Base-by-base conservation (phyloP, 2,888 invertebrate species). In the Conops quadrifasciatus region DNA sequence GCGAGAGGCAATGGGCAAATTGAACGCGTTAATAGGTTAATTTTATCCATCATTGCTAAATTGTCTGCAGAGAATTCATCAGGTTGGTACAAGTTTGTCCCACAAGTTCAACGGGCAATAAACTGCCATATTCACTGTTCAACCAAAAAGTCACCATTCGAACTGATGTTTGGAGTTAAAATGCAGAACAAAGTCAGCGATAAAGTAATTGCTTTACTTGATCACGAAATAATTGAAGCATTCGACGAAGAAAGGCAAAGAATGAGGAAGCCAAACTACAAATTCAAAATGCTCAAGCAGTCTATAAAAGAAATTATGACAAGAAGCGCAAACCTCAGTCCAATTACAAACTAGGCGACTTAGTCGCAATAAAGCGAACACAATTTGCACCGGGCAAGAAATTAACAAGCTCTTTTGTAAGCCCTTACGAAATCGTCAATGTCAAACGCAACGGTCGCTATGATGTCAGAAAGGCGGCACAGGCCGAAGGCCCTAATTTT, bases 31-130 rank as follows among this genome's bases (percentile, higher is more conserved):
- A 60, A 60, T 60, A 28, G 59, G 30, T 28, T 30, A 15, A 60
- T 60, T 60, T 16, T 60, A 7, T 60, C 59, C 15, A 28, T 60
- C n/a, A 30, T 60, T 7, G 15, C 59, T 16, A 60, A 60, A 19
- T 60, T 60, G 16, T 60, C 30, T 2, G 30, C 28, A 60, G 59
- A 26, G 30, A 26, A 60, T 60, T 30, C 59, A 60, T 28, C 21
- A n/a, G 15, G 19, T 71, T 73, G 73, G 74, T 75, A 62, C 58
- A 75, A 75, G 30, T 62, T 60, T 63, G 66, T 72, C 3, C 28
- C 45, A 5, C 28, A 67, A 28, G 70, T 72, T n/a, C 75, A 74
- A 28, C 72, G 62, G 45, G 66, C 58, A 11, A 66, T 73, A 11
- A 72, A 75, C 64, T 59, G 49, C 16, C 19, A n/a, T 30, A 51